phyloP scores from a whole-genome alignment of 2,888 invertebrate species.

The Incurvaria masculella region DNA sequence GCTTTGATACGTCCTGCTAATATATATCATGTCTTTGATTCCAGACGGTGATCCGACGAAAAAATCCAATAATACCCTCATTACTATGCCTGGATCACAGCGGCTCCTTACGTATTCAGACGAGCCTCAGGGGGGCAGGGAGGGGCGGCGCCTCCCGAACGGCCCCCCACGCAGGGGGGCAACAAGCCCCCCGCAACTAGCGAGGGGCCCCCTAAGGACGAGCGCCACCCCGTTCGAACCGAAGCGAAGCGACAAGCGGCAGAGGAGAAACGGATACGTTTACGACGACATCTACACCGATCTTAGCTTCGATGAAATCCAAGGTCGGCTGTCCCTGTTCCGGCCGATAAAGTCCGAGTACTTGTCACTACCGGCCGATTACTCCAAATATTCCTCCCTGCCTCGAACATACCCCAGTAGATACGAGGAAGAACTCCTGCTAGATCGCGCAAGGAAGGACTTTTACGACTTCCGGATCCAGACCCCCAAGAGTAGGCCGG shows the following conservation, averaged over 20 bases:
- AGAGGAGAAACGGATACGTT: slow-evolving; percentile 45
- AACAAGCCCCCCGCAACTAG: no score
- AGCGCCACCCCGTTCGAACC: not conserved
- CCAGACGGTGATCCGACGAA: slow-evolving; percentile 22
- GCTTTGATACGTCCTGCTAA: not conserved
- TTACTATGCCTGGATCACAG: slow-evolving; percentile 29
- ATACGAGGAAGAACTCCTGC: slow-evolving; percentile 31
- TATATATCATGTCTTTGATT: slow-evolving; percentile 19
- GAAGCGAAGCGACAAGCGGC: slow-evolving; percentile 25
- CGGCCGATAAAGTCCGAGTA: slow-evolving; percentile 50
- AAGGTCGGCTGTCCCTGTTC: slow-evolving; percentile 44
- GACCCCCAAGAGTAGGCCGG: slow-evolving; percentile 23
- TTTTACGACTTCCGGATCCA: slow-evolving; percentile 49
- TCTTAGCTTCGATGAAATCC: slow-evolving; percentile 38
- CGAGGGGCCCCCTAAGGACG: no score
- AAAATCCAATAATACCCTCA: slow-evolving; percentile 24
- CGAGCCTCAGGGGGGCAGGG: not conserved
- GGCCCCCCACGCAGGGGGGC: not conserved
- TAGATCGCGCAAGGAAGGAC: slow-evolving; percentile 34
- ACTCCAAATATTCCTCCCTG: slow-evolving; percentile 43
- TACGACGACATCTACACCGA: slow-evolving; percentile 52
- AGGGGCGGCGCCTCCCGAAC: not conserved
- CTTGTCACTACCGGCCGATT: slow-evolving; percentile 39
- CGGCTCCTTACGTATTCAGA: not conserved
- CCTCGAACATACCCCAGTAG: slow-evolving; percentile 38